Evolutionary conservation across 2,113 vertebrate species (phyloP).

Genomic region (Atrichornis clamosus): DNA sequence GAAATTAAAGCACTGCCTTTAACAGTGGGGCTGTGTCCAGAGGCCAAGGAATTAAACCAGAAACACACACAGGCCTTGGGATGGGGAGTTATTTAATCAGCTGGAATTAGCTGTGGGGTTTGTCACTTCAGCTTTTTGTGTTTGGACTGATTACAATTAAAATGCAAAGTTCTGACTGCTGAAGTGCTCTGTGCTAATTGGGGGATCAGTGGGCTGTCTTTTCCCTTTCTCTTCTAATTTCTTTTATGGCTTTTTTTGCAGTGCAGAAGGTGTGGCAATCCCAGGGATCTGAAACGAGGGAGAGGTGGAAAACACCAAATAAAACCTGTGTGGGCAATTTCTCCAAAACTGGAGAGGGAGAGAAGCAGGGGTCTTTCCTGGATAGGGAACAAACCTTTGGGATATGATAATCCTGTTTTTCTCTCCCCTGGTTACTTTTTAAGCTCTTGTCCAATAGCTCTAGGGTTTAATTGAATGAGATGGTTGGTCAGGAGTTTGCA

Average conservation of each 20-base stretch:
- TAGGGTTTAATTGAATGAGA: not conserved
- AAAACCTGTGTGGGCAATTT: not conserved
- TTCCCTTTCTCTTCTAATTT: slow-evolving; percentile 21
- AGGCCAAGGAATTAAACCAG: slow-evolving; percentile 18
- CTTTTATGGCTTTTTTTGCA: slow-evolving; percentile 17
- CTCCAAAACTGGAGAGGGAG: not conserved
- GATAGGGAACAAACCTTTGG: not conserved
- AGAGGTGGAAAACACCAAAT: not conserved
- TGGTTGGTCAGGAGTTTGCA: not conserved
- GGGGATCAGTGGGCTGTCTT: not conserved
- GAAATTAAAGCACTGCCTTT: not conserved
- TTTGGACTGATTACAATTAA: slow-evolving; percentile 40
- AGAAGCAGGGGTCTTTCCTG: not conserved
- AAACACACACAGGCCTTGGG: not conserved
- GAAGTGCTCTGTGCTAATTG: not conserved
- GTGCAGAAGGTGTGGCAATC: not conserved
- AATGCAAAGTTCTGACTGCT: slow-evolving; percentile 25
- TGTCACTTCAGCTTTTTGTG: slow-evolving; percentile 31
- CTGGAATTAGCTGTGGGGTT: slow-evolving; percentile 35
- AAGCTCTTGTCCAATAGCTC: not conserved
- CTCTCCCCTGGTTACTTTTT: not conserved
- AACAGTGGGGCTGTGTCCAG: not conserved
- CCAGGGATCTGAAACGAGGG: not conserved
- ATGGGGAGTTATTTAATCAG: slow-evolving; percentile 21
- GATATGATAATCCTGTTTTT: not conserved